Evolutionary conservation across 23 tunicate genomes (phyloP), one percentile per base, ranked within the genome.

Genomic region (Halocynthia roretzi): DNA sequence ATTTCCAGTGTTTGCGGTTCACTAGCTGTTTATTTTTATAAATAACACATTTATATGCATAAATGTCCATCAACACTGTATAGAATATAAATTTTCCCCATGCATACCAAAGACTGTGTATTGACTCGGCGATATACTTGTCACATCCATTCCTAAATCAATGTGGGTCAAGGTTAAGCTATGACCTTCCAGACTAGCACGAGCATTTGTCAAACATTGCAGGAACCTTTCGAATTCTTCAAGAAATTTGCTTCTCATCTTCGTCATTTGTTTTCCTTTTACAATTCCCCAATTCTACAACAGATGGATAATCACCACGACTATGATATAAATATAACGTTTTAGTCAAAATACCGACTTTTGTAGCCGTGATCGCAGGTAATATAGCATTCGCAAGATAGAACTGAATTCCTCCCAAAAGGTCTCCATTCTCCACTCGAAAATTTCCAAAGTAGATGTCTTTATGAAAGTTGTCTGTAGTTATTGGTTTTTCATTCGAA

Each of bases 181-280:
- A 65, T 89, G 96, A 54, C 87, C 85, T 49, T 76, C 75, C 75
- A 89, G 80, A 70, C 84, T 89, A 19, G 85, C 82, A 66, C 80
- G 82, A 50, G 96, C 88, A 68, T 80, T 89, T 11, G 85, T 82
- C 73, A 89, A 62, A 62, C 96, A 89, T 67, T 89, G 76, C 51
- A 89, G 84, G 52, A 89, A 89, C 51, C 80, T 62, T 68, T 84
- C 88, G 60, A 89, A 22, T 70, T 89, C 96, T 61, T 84, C 96
- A 48, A 89, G 78, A 70, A 89, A 84, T 52, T 77, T 74, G 23
- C 72, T 71, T 62, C 79, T 73, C 8, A 80, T 78, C 9, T 71
- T 72, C 7, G 57, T 82, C 21, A 83, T 80, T 14, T 67, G 78
- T 52, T 80, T 78, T 0, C 96, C 96, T 67, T 62, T 80, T 60